Base-by-base conservation (phyloP, 2,113 vertebrate genomes). In the Cyprinodon variegatus region DNA sequence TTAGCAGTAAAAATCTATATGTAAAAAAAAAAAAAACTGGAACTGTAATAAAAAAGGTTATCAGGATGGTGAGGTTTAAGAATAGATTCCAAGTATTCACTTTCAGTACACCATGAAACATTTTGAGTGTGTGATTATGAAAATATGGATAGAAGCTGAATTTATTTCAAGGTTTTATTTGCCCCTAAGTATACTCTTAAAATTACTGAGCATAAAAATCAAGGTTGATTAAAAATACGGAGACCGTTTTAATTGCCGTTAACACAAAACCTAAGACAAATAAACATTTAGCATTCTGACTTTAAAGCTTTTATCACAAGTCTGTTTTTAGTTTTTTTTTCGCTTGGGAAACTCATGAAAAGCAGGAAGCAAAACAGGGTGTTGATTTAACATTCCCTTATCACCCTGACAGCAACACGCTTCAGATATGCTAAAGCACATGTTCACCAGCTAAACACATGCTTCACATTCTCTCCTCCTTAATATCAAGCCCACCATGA, bases 281-380 rank as follows among this genome's bases (percentile, higher is more conserved):
- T 12, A 29, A 29, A 11, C 14, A 17, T 6, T 17, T 2, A 53
- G 50, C 50, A 57, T n/a, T 57, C 17, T 9, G 0, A n/a, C 50
- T 20, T 2, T 4, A n/a, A 8, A 61, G 29, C 53, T 76, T 68
- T 29, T 38, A 53, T 70, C 36, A n/a, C 71, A 63, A 70, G 74
- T 48, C 0, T 79, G 62, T 77, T 82, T 68, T 29, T 29, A 29
- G 29, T 29, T 29, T 29, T 29, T 70, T 77, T 62, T 81, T 29
- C 29, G 5, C 53, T 64, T 61, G 11, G 48, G 61, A 68, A 38
- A 83, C 61, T 8, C 48, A 76, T 70, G 74, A 85, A 90, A 83
- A 81, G 70, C 83, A 89, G 82, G 82, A 89, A 90, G 70, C 72
- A 88, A 78, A 86, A 80, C 85, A 88, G 87, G 82, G 89, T 82